Evolutionary conservation across 35 echinoderm and acorn worm species (phyloP).

Genomic region (Hemicentrotus pulcherrimus): DNA sequence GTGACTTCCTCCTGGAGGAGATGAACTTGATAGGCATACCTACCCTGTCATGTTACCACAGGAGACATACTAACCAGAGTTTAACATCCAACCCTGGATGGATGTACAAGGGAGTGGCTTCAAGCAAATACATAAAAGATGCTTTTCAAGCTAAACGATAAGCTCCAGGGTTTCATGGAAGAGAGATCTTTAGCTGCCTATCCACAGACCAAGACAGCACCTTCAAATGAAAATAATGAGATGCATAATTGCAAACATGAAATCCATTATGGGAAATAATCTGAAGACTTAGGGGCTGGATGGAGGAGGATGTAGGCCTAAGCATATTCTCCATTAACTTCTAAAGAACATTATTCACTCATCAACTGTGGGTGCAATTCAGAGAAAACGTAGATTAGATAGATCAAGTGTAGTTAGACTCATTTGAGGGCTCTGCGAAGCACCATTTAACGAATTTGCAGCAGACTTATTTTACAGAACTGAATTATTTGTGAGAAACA

Average conservation of each 20-base stretch:
- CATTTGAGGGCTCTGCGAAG: background rate
- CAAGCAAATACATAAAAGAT: background rate
- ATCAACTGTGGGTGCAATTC: background rate
- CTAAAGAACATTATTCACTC: background rate
- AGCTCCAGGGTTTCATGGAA: background rate
- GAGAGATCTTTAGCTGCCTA: background rate
- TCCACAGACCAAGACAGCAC: background rate
- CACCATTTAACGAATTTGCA: background rate
- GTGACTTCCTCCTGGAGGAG: constrained; percentile 26
- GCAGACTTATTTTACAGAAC: background rate
- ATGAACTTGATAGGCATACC: background rate
- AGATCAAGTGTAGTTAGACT: background rate
- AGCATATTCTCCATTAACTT: background rate
- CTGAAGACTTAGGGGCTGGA: background rate
- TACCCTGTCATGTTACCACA: constrained; percentile 20
- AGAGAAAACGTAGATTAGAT: background rate
- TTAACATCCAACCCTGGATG: background rate
- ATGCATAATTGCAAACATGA: background rate
- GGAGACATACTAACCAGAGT: background rate
- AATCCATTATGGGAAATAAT: background rate
- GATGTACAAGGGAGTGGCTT: constrained; percentile 9
- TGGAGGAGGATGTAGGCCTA: background rate
- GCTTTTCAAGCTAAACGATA: background rate
- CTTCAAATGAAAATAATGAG: background rate
- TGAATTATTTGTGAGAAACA: background rate